phyloP scores from a whole-genome alignment of 2,888 invertebrate genomes.

The Anodontia alba region DNA sequence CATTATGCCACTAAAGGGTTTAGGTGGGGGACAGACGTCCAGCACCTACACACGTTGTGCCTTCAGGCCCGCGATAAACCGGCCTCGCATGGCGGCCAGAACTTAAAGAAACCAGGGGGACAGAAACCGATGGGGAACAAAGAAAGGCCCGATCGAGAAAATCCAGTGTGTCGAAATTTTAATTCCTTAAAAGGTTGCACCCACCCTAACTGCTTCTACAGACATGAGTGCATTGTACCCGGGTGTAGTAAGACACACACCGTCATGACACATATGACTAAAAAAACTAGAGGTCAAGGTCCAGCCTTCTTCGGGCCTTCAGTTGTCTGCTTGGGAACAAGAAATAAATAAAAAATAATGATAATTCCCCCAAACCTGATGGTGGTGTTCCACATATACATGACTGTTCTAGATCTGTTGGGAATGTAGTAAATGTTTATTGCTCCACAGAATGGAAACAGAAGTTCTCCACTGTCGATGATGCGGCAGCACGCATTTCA shows the following conservation, averaged over 20 bases:
- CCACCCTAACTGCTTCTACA: not conserved
- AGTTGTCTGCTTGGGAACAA: not conserved
- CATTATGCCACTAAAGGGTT: not conserved
- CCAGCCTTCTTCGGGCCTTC: no score
- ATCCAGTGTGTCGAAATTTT: not conserved
- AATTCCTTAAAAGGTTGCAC: not conserved
- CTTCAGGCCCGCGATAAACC: not conserved
- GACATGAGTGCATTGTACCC: not conserved
- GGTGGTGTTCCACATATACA: slow-evolving; percentile 29
- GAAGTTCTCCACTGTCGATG: slow-evolving; percentile 24
- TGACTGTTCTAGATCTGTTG: slow-evolving; percentile 25
- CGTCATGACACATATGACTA: no score
- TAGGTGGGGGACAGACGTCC: slow-evolving; percentile 18
- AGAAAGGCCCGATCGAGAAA: not conserved
- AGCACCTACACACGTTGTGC: not conserved
- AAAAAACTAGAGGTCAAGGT: no score
- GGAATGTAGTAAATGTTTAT: slow-evolving; percentile 25
- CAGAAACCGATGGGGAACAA: no score
- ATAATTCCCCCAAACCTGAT: slow-evolving; percentile 27
- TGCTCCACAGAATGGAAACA: not conserved
- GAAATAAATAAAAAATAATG: not conserved
- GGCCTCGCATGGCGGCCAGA: not conserved
- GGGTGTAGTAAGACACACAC: not conserved
- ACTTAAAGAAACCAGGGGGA: not conserved
- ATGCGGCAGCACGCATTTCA: slow-evolving; percentile 10